Evolutionary conservation across 2,888 invertebrate genomes (phyloP), one percentile per base, ranked within the genome.

Genomic region (Syrista parreyssii): DNA sequence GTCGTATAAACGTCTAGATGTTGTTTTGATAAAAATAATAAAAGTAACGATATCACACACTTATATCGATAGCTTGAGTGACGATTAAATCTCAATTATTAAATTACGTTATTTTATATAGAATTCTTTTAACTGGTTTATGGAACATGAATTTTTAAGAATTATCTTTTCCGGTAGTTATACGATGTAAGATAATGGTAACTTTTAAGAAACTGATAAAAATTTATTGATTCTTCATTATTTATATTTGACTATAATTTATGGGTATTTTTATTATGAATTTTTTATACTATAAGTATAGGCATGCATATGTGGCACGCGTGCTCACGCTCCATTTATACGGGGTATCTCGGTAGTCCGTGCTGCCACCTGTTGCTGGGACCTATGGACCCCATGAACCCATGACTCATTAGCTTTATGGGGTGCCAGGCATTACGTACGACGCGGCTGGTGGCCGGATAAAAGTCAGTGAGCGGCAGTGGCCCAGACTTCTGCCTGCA

Each of bases 321-420:
- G 71, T 15, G 31, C 71, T 31, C 71, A 73, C 75, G 73, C 73
- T 79, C 75, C 76, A 75, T 76, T 78, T 76, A 68, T 76, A 74
- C 34, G 72, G 73, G 75, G 55, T 69, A 78, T 74, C 68, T 73
- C 78, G 74, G 36, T 74, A 34, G 74, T 74, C 33, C 79, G 73
- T 76, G 75, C 76, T 75, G 75, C 78, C 79, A 80, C 80, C 80
- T 80, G 80, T 80, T 80, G 79, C 80, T 72, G 34, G 36, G 74
- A 79, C 81, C 83, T 79, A 80, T 76, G 77, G 78, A 68, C 75
- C 79, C 74, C 80, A 69, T 73, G 74, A 79, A 77, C 80, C 82
- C 79, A 79, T 84, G 86, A 86, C 81, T 87, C 86, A 86, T 88
- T 87, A 88, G 82, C 84, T 86, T 85, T 85, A 86, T 85, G 83